Percentiles rank a stretch among this genome's conserved stretches.
phyloP scores from a whole-genome alignment of 2,797 vertebrate species.

The Microchirus variegatus region DNA sequence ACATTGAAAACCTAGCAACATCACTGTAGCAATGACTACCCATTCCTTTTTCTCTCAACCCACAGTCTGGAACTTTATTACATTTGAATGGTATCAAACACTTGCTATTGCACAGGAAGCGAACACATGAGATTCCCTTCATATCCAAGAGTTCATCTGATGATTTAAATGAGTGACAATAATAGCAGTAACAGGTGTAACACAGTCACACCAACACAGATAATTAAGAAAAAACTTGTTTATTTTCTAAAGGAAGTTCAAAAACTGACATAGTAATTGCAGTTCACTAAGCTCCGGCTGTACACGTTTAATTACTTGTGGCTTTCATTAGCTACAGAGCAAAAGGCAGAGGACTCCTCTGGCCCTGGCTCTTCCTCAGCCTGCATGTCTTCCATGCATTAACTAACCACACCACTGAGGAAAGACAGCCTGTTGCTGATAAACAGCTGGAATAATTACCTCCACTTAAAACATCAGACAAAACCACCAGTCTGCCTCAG shows the following conservation, averaged over 20 bases:
- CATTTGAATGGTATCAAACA: too few species aligned
- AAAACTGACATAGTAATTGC: constrained; percentile 28
- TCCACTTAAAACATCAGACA: constrained; percentile 28
- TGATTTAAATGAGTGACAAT: too few species aligned
- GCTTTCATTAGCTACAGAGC: constrained; percentile 63
- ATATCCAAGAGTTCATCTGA: too few species aligned
- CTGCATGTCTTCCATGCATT: constrained; percentile 16
- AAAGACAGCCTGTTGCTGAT: constrained; percentile 32
- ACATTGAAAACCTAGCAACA: too few species aligned
- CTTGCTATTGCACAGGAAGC: too few species aligned
- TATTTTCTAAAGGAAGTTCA: constrained; percentile 22
- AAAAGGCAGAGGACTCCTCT: constrained; percentile 36
- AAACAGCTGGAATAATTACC: constrained; percentile 32
- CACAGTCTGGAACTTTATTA: too few species aligned
- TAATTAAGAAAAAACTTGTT: constrained; percentile 11
- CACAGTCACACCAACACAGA: background rate
- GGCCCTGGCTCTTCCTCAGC: constrained; percentile 31
- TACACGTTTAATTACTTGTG: constrained; percentile 69
- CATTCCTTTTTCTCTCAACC: too few species aligned
- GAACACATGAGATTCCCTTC: too few species aligned
- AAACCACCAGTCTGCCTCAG: constrained; percentile 22
- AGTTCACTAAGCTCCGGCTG: constrained; percentile 23
- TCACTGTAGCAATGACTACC: too few species aligned
- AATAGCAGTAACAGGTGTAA: constrained; percentile 8
- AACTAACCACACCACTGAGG: constrained; percentile 37